Conservation (phyloP, 2,797 vertebrate species). For the Semotilus atromaculatus region DNA sequence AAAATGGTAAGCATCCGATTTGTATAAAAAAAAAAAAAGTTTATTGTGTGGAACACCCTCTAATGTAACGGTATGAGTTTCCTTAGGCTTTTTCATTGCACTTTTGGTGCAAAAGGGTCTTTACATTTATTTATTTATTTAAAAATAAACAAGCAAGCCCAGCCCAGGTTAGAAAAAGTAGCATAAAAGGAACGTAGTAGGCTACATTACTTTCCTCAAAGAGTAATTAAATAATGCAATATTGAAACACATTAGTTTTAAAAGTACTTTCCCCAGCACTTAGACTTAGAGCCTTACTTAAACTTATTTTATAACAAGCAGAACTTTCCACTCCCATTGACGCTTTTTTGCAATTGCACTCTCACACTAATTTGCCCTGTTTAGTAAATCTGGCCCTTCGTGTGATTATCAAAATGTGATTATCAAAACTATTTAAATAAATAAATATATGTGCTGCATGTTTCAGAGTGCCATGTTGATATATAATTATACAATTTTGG, state of each 20-base stretch:
- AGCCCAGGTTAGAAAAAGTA: neutral
- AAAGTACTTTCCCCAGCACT: too few species aligned
- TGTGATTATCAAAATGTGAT: too few species aligned
- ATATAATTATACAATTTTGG: neutral
- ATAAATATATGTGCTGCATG: too few species aligned
- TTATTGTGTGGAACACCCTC: neutral
- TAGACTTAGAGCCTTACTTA: too few species aligned
- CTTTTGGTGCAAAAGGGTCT: neutral
- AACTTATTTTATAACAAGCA: too few species aligned
- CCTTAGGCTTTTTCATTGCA: neutral
- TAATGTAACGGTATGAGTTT: neutral
- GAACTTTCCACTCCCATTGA: too few species aligned
- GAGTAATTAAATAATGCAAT: too few species aligned
- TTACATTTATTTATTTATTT: neutral
- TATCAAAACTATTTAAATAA: too few species aligned
- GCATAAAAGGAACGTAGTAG: neutral
- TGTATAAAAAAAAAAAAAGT: neutral
- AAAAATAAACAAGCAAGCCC: neutral
- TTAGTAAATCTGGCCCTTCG: too few species aligned
- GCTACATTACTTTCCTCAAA: too few species aligned
- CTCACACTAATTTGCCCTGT: too few species aligned
- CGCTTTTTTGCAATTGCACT: too few species aligned
- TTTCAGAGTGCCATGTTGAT: neutral
- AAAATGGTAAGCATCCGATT: neutral
- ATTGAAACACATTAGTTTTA: neutral